Base-by-base conservation (phyloP, 1,140 invertebrate species). In the Caenorhabditis remanei region DNA sequence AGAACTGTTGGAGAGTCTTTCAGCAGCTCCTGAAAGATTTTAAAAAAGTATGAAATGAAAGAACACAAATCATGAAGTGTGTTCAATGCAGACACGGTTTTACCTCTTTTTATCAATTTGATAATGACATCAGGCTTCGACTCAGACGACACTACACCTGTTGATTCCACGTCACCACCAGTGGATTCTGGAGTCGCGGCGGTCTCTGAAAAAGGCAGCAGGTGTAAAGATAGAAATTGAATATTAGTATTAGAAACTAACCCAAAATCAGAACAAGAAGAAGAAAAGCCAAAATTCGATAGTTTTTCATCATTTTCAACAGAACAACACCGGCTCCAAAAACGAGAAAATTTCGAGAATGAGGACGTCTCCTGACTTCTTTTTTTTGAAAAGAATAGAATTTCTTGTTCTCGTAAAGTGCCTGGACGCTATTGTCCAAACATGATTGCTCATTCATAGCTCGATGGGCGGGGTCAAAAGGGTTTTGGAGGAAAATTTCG, bases 51-150 rank as follows among this genome's bases (percentile, higher is more conserved):
- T 41, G 46, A 46, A 4, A 8, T 46, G 1, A 71, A 21, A 46
- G 43, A 71, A 8, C n/a, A 43, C n/a, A 41, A 24, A 53, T 50
- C 43, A 50, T n/a, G n/a, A 79, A 79, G 8, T 13, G n/a, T 65
- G 63, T 32, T 41, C 32, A 32, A 32, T 32, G 32, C 32, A 40
- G 41, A 7, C 65, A 71, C 46, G n/a, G 8, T 79, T 14, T 79
- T 53, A 79, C 71, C 71, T 79, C 71, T 50, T 14, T 79, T 79
- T 79, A 79, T 79, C 71, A 79, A n/a, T 79, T 79, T 79, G 40
- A 79, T 79, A 43, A 79, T 50, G 71, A 79, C 71, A 14, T 79
- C 71, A 50, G 71, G 71, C 46, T 79, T 79, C n/a, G 65, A 71
- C 8, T 71, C 65, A 46, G 41, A 14, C 3, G 58, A 5, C 21